phyloP scores from a whole-genome alignment of 2,888 invertebrate species.

The Lepidocyrtoides sp. region DNA sequence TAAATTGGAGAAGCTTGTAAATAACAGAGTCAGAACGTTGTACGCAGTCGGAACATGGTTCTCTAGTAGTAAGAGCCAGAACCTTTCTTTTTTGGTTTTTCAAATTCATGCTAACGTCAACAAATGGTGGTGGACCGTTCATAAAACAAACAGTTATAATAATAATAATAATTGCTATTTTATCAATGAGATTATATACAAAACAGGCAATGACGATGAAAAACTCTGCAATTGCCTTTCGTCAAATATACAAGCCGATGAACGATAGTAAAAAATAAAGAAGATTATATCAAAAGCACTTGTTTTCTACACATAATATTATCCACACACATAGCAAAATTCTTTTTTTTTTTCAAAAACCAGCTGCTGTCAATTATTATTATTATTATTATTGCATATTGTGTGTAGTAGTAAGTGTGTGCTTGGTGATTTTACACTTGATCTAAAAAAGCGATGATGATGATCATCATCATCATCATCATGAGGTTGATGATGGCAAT shows the following conservation, averaged over 20 bases:
- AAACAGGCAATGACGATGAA: neutral
- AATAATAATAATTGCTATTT: neutral
- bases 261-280: neutral
- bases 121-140: neutral
- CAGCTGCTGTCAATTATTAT: neutral
- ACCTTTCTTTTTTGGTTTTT: constrained; percentile 58
- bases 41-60: constrained; percentile 20
- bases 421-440: neutral
- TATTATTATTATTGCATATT: neutral
- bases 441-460: neutral
- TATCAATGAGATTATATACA: neutral
- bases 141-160: constrained; percentile 29
- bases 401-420: neutral
- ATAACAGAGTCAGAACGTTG: constrained; percentile 16
- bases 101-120: constrained; percentile 55
- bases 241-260: neutral
- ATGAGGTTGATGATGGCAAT: no score
- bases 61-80: constrained; percentile 34
- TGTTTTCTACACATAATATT: neutral
- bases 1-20: constrained; percentile 47
- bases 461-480: neutral
- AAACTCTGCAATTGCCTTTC: neutral
- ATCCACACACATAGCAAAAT: neutral
- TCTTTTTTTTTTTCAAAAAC: neutral
- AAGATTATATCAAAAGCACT: constrained; percentile 12